Evolutionary conservation across 2,113 vertebrate species (phyloP).

Genomic region (Centrocercus urophasianus): DNA sequence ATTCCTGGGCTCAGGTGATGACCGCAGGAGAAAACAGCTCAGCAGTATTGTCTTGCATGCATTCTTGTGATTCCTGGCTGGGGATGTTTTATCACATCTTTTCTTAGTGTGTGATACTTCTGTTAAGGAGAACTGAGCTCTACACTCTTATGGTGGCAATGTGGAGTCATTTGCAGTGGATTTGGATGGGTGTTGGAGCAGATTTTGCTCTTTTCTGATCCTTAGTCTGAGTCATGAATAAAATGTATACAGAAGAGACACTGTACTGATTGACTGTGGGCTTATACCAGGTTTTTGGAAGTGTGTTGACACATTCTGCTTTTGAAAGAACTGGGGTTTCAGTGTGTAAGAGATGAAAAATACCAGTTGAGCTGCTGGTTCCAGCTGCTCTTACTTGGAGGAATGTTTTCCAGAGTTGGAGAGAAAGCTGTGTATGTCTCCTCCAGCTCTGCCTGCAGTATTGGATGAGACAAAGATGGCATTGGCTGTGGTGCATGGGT

Average conservation of each 20-base stretch:
- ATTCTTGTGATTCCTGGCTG: neutral
- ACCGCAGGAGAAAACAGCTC: neutral
- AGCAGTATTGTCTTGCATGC: neutral
- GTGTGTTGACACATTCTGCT: neutral
- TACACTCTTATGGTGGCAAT: neutral
- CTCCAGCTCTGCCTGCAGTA: neutral
- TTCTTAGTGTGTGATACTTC: neutral
- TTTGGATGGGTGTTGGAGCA: neutral
- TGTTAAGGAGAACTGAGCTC: neutral
- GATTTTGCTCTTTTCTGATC: neutral
- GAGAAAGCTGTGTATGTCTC: neutral
- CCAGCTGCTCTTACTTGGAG: neutral
- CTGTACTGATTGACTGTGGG: neutral
- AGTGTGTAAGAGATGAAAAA: neutral
- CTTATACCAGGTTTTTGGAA: neutral
- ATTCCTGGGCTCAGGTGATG: neutral
- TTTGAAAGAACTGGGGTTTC: neutral
- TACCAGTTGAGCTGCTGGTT: neutral
- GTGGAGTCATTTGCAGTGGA: accelerated
- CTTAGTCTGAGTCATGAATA: neutral
- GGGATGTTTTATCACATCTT: neutral
- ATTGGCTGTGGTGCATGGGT: neutral
- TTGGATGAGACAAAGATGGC: neutral
- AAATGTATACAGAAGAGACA: neutral
- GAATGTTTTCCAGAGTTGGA: neutral